Base-by-base conservation (phyloP, 1,140 invertebrate genomes). In the Rhynchophorus ferrugineus region DNA sequence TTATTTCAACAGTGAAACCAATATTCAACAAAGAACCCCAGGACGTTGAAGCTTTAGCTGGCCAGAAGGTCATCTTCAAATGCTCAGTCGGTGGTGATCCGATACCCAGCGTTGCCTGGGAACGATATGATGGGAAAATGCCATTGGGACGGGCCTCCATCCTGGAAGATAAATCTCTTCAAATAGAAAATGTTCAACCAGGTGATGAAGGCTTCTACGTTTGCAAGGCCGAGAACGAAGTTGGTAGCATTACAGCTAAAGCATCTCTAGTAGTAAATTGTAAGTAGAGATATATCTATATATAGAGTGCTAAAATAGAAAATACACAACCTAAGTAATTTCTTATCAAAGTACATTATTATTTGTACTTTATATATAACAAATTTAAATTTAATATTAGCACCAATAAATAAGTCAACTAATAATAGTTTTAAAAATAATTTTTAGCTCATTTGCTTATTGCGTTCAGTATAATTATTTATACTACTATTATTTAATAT, bases 81-180 rank as follows among this genome's bases (percentile, higher is more conserved):
- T 98, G 94, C 67, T 79, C 82, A 44, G 91, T 91, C 0, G 87
- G 87, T 44, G 94, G 93, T 8, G 89, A 93, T 70, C 92, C 92
- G n/a, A 75, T 78, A 18, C 89, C 91, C 0, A 83, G 88, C 58
- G 83, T 95, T 8, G 79, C 92, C 38, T 95, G 93, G 94, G 80
- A 85, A 39, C 83, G 91, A 62, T 85, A 92, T 66, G 87, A 88
- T 56, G 86, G 84, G 9, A 84, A 86, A 64, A 88, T 91, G 75
- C 85, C 87, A 0, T 77, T 82, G 39, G 82, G 84, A 3, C 60
- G 85, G 58, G 83, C 82, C 3, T 76, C 82, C 35, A 82, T 89
- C 43, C 70, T 83, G 35, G 83, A 87, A 36, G 83, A 87, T 61
- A 85, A 85, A 63, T 85, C 82, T 57, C 67, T 92, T 14, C 73